Evolutionary conservation across 2,797 vertebrate species (phyloP), one percentile per base, ranked within the genome.

Genomic region (Hydrocynus forskahlii): DNA sequence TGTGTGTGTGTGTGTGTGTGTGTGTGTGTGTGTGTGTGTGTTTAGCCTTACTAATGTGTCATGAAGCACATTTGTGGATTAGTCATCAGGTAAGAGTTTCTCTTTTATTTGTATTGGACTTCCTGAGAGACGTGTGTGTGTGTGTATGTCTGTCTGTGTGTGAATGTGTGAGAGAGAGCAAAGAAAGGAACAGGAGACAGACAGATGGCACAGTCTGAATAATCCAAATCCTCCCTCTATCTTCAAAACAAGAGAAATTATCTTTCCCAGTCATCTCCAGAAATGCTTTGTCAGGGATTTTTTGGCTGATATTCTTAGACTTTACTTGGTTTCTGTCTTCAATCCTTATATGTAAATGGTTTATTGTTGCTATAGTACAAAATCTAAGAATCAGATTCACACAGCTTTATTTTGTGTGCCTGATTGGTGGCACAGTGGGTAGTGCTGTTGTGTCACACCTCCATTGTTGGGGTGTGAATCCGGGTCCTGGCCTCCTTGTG

Each of bases 191-290:
- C 3, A 25, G 7, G 60, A 35, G 60, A 35, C 25, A 63, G 25
- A 14, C 60, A 63, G 60, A 63, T 63, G 60, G 60, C 25, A 63
- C 60, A 63, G 60, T 29, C 35, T 29, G 25, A 63, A 29, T 63
- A 29, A 63, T 66, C 63, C 25, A 38, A 17, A 66, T 66, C 16
- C 14, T 23, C 29, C 35, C 25, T 66, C 63, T 38, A 23, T 60
- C 52, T 54, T 54, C 52, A 54, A 54, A 54, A 54, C 52, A 17
- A 54, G 2, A 4, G 13, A 16, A 8, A 10, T 59, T 8, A 59
- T 59, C 21, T 57, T 29, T 29, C 29, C 29, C 29, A 3, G 3
- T 29, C 29, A 3, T 59, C n/a, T 21, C 9, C n/a, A 59, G 57
- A 23, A 6, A 23, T 23, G 19, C 19, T 57, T 57, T n/a, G 19